Evolutionary conservation across 2,888 invertebrate species (phyloP), one percentile per base, ranked within the genome.

Genomic region (Amphipoea oculea): DNA sequence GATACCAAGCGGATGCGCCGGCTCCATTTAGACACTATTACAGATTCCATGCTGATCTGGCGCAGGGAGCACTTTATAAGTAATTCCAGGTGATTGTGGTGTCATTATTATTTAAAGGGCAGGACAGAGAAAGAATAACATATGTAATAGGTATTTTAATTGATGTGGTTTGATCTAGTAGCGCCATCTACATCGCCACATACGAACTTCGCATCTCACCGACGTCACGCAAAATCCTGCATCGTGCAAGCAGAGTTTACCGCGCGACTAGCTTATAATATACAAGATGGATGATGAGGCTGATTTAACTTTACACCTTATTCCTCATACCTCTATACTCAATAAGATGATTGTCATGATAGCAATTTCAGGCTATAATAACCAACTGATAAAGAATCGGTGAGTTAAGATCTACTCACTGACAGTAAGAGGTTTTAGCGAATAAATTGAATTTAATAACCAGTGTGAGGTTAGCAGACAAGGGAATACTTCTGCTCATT

Each of bases 11-110:
- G 29, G 29, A 29, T 29, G 0, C 73, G 40, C 63, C 42, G 29
- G 68, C n/a, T 54, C 62, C 72, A 75, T 86, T 84, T 81, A 65
- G 54, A 54, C n/a, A 65, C 17, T 48, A 71, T 74, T 71, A 85
- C 23, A 20, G 17, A 2, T n/a, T 77, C 14, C 42, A 17, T 48
- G 74, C 84, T 84, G 81, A 77, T 74, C n/a, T 72, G n/a, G 68
- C 51, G 12, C 65, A 36, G 45, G 54, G 60, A 63, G 6, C n/a
- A 45, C 45, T 79, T 83, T 84, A 83, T 23, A 20, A 51, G 14
- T 73, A 63, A 80, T 85, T 85, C 72, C 67, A 67, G 76, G 74
- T 63, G n/a, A 20, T n/a, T 42, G 29, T 36, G 45, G 23, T 51
- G 23, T 14, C 54, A 48, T 73, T 48, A 40, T 14, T 62, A 5